Base-by-base conservation (phyloP, 2,797 vertebrate genomes). In the Columba guinea region DNA sequence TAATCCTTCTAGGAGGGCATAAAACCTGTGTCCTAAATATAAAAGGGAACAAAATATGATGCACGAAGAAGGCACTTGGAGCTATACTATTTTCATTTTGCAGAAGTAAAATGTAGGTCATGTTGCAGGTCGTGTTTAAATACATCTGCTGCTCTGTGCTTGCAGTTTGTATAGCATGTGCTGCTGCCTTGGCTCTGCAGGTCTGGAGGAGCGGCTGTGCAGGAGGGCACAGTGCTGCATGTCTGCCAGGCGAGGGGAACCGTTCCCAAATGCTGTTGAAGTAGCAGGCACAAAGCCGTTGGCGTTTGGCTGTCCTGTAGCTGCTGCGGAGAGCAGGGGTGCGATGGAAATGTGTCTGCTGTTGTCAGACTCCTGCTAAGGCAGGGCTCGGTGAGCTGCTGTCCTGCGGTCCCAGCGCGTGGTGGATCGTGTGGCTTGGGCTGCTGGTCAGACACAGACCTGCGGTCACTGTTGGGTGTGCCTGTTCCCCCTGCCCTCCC, bases 91-190 rank as follows among this genome's bases (percentile, higher is more conserved):
- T 87, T 85, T 68, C 17, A 7, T 70, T 84, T 64, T 80, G 37
- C 71, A 65, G 85, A 71, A 84, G 75, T n/a, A 62, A 87, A 85
- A 95, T 87, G 62, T 39, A 74, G 90, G 95, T 94, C 71, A 11
- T 35, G 5, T 30, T 83, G 81, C 89, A 80, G 84, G 81, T 87
- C 4, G 0, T 74, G 84, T 67, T 83, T 58, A 51, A 7, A 21
- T 70, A 5, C 17, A 21, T 51, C 46, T 34, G 35, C 56, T 58
- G 44, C 60, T 53, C n/a, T 39, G 6, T n/a, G 71, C 62, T 63
- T 58, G 46, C 80, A 15, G 63, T n/a, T 32, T 27, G 39, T 15
- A 34, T 32, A 23, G 83, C 22, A 14, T 4, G 23, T 13, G 56
- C 15, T 13, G 67, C 69, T 27, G 34, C 19, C 27, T 8, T 4